Evolutionary conservation across 2,113 vertebrate genomes (phyloP).

Genomic region (Noctilio leporinus): DNA sequence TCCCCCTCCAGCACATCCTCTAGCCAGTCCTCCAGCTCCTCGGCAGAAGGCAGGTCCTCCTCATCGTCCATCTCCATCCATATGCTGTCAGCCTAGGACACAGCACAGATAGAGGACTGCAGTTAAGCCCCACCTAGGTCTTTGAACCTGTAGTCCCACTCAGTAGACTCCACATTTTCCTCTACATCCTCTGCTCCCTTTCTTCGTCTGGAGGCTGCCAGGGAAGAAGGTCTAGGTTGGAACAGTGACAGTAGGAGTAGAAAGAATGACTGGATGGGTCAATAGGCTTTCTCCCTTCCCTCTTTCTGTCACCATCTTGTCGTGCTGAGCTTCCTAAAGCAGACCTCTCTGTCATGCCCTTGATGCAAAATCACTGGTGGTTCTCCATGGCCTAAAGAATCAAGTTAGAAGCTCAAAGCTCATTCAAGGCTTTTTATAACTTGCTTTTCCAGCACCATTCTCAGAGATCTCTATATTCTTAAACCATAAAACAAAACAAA

Average conservation of each 20-base stretch:
- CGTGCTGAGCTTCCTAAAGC: background rate
- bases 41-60: slow-evolving; percentile 86
- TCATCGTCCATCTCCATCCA: slow-evolving; percentile 93
- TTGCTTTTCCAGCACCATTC: background rate
- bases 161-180: background rate
- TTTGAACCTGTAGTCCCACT: background rate
- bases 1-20: slow-evolving; percentile 88
- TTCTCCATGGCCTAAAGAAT: background rate
- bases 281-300: background rate
- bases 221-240: background rate
- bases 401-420: background rate
- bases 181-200: background rate
- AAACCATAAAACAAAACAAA: background rate
- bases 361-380: no score
- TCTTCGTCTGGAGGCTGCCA: background rate
- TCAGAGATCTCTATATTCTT: background rate
- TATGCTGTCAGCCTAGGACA: slow-evolving; percentile 88
- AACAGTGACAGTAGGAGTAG: background rate
- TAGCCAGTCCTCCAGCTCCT: slow-evolving; percentile 90
- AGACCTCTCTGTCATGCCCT: background rate
- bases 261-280: background rate
- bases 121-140: background rate
- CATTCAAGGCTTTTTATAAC: background rate
- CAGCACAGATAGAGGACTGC: accelerated
- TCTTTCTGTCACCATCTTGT: background rate